Evolutionary conservation across 2,113 vertebrate genomes (phyloP), one percentile per base, ranked within the genome.

Genomic region (Mesitornis unicolor): DNA sequence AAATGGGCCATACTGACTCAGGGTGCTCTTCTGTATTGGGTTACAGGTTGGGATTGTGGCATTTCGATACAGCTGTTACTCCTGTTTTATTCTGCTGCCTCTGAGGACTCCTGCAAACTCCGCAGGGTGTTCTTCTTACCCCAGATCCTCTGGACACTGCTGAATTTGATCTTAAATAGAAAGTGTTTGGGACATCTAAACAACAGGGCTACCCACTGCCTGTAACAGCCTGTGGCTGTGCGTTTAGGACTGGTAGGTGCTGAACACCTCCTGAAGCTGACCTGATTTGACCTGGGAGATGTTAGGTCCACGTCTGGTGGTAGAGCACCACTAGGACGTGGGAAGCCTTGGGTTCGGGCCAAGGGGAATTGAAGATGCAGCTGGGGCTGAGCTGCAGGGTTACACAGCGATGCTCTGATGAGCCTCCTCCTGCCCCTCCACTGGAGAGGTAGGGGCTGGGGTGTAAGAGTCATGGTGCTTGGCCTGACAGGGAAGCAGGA

Each of bases 381-480:
- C 29, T 13, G 82, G 76, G 48, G n/a, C 35, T 36, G 16, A 28
- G 75, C 31, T 1, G 2, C 59, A 2, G 45, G 65, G 29, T 42
- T 53, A 20, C 11, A 22, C 1, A 2, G 17, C 2, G 16, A 16
- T 38, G 5, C 57, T 20, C 2, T 0, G 26, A 21, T 54, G 36
- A 96, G 19, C 36, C 19, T 35, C n/a, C 31, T 59, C 50, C 61
- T 79, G 79, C 60, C 57, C 38, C 51, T 40, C 22, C 36, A 1
- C 89, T 71, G 25, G 51, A 67, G 51, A 2, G 3, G 31, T 6
- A 33, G 45, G 8, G 24, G 12, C 64, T 54, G 82, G 47, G 40
- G n/a, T 3, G 31, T 25, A 29, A 7, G 28, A 67, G 79, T 29
- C 75, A 25, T 0, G 0, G 71, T 14, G 19, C 76, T 53, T 79